Evolutionary conservation across 2,888 invertebrate species (phyloP).

Genomic region (Helicoverpa assulta): DNA sequence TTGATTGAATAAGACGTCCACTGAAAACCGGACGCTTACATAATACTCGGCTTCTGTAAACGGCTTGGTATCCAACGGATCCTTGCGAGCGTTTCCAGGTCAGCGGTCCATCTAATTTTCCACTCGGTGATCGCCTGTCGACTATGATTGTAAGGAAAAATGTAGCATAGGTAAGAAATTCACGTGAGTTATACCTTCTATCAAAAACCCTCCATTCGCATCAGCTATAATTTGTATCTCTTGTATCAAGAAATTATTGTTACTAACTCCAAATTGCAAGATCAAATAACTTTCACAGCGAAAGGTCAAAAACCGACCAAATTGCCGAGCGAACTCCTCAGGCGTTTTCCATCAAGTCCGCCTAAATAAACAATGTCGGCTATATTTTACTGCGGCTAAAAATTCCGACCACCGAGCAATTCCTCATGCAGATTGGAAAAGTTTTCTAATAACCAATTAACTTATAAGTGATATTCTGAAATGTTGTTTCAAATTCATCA

Average conservation of each 20-base stretch:
- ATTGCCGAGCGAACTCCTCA: slow-evolving; percentile 47
- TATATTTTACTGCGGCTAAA: slow-evolving; percentile 58
- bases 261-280: slow-evolving; percentile 13
- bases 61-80: slow-evolving; percentile 18
- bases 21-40: slow-evolving; percentile 10
- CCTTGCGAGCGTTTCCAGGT: slow-evolving; percentile 44
- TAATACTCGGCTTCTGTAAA: slow-evolving; percentile 30
- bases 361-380: slow-evolving; percentile 62
- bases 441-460: slow-evolving; percentile 83
- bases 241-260: slow-evolving; percentile 29
- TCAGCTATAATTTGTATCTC: slow-evolving; percentile 10
- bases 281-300: slow-evolving; percentile 39
- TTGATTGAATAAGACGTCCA: slow-evolving; percentile 24
- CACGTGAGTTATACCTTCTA: slow-evolving; percentile 10
- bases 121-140: slow-evolving; percentile 51
- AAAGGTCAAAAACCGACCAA: slow-evolving; percentile 49
- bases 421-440: slow-evolving; percentile 83
- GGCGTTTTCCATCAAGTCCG: slow-evolving; percentile 58
- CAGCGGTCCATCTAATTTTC: slow-evolving; percentile 55
- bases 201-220: slow-evolving; percentile 18
- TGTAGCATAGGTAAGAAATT: slow-evolving; percentile 21
- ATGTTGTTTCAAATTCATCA: slow-evolving; percentile 74
- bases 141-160: slow-evolving; percentile 44
- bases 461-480: slow-evolving; percentile 72
- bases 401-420: slow-evolving; percentile 63